phyloP scores from a whole-genome alignment of 2,888 invertebrate species.

The Caprella mutica region DNA sequence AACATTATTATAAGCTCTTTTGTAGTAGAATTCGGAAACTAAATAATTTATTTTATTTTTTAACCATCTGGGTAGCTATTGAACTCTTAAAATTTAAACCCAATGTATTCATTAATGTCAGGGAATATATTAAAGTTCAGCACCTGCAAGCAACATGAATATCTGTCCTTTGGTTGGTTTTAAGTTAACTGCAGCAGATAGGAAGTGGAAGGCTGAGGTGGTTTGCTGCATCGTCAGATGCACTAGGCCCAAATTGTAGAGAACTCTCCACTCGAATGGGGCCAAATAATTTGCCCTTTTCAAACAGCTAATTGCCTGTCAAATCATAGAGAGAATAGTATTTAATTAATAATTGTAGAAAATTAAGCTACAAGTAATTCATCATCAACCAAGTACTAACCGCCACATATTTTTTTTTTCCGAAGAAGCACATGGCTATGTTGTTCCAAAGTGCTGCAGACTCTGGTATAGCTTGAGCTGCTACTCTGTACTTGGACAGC shows the following conservation, averaged over 20 bases:
- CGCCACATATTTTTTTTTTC: constrained; percentile 77
- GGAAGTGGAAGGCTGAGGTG: constrained; percentile 77
- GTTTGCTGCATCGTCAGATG: constrained; percentile 65
- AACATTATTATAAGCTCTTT: too few species aligned
- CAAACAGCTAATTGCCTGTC: constrained; percentile 70
- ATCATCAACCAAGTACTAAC: too few species aligned
- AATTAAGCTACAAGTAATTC: too few species aligned
- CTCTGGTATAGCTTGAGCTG: constrained; percentile 58
- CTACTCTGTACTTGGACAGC: constrained; percentile 67
- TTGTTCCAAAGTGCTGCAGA: constrained; percentile 79
- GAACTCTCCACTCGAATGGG: constrained; percentile 66
- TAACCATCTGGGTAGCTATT: too few species aligned
- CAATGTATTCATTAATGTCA: too few species aligned
- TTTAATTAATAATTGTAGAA: too few species aligned
- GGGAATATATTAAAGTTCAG: too few species aligned
- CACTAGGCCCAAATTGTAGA: constrained; percentile 74
- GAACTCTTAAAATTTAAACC: too few species aligned
- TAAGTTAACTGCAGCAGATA: constrained; percentile 67
- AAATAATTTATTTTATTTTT: too few species aligned
- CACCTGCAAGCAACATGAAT: constrained; percentile 65
- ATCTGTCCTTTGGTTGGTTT: constrained; percentile 57
- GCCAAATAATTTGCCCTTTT: constrained; percentile 71
- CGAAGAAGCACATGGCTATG: constrained; percentile 79
- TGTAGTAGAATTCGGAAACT: too few species aligned
- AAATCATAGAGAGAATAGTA: too few species aligned